Evolutionary conservation across 2,113 vertebrate genomes (phyloP).

Genomic region (Rhodinocichla rosea): DNA sequence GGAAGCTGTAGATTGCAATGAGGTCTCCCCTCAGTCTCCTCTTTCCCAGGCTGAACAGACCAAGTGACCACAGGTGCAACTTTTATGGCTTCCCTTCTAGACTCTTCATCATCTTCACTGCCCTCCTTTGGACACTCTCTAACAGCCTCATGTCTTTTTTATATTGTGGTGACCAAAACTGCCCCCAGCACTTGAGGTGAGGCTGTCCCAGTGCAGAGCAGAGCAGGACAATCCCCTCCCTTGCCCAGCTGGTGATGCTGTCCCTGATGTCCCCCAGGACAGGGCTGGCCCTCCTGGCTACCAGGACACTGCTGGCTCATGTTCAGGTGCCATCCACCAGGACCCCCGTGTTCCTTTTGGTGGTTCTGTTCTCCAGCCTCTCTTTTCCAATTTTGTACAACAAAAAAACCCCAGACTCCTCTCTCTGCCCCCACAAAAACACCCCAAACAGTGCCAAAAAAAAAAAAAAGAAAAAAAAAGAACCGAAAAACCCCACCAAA

Average conservation of each 20-base stretch:
- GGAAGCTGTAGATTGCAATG: neutral
- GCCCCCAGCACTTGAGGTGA: accelerated
- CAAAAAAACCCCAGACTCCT: neutral
- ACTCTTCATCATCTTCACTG: neutral
- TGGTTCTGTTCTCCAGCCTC: neutral
- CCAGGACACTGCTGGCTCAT: neutral
- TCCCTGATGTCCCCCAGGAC: neutral
- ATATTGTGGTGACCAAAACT: neutral
- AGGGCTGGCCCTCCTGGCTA: neutral
- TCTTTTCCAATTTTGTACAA: neutral
- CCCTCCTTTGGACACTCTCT: neutral
- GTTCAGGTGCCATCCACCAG: accelerated
- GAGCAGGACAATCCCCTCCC: neutral
- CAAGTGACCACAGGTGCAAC: neutral
- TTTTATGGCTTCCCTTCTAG: neutral
- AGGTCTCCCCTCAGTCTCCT: neutral
- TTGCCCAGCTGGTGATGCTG: accelerated
- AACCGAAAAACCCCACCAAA: neutral
- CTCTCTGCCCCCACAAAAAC: neutral
- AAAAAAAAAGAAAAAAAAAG: no score
- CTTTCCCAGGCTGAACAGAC: neutral
- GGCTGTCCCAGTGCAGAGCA: accelerated
- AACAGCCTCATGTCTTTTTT: neutral
- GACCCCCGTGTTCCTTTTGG: accelerated
- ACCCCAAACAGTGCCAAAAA: neutral